These are phyloP conservation scores for Suillia variegata DNA, from an alignment of 2,888 invertebrate species.

Conservation along the genomic window DNA sequence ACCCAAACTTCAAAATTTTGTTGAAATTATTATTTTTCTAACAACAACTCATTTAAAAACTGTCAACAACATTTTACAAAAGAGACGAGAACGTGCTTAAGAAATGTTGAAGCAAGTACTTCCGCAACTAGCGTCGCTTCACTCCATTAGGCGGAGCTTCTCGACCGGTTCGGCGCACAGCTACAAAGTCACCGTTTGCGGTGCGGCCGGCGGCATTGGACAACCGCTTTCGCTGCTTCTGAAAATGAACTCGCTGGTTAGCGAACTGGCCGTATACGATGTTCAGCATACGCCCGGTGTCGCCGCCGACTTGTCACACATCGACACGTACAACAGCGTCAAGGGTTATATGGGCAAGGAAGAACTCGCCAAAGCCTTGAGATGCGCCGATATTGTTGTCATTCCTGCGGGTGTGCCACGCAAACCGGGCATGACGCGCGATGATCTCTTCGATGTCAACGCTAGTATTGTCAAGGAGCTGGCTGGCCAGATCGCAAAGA, in stretches of 20 bases:
- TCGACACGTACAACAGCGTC: conserved; percentile 86
- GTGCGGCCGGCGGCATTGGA: conserved; percentile 97
- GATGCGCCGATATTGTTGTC: conserved; percentile 81
- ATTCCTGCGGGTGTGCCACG: conserved; percentile 98
- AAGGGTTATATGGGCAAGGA: conserved; percentile 77
- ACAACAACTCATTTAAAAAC: too few relatives aligned
- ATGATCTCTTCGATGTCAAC: conserved; percentile 98
- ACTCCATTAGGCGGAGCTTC: conserved; percentile 67
- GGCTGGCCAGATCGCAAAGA: conserved; percentile 76
- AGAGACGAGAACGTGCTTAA: too few relatives aligned
- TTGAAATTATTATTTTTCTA: too few relatives aligned
- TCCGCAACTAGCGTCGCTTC: conserved; percentile 66
- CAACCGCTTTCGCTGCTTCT: conserved; percentile 92
- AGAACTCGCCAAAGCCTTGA: conserved; percentile 75
- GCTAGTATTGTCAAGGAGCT: conserved; percentile 96
- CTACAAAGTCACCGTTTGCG: conserved; percentile 94
- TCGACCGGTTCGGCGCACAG: conserved; percentile 72
- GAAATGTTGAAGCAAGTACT: conserved; percentile 71
- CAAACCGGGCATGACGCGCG: conserved; percentile 98
- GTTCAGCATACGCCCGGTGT: conserved; percentile 96
- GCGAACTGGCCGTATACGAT: conserved; percentile 87
- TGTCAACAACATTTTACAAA: too few relatives aligned
- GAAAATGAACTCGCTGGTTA: conserved; percentile 86
- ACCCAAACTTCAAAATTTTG: too few relatives aligned
- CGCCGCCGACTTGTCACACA: conserved; percentile 96